These are phyloP conservation scores for Hypotaenidia okinawae DNA, from an alignment of 2,797 vertebrate species.

Conservation along the genomic window DNA sequence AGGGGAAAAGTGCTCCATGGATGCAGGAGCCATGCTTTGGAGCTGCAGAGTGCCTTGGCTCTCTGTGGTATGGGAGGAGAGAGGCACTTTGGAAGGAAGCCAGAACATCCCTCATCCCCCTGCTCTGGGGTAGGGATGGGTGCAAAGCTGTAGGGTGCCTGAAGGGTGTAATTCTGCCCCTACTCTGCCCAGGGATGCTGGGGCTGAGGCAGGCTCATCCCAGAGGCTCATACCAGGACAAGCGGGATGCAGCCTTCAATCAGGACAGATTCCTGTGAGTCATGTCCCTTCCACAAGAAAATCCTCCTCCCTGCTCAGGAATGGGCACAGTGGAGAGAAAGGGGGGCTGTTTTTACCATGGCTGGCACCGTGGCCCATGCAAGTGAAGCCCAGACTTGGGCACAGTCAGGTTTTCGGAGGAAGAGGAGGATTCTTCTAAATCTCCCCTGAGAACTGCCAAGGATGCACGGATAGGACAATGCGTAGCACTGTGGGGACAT, in stretches of 20 bases:
- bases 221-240: background rate
- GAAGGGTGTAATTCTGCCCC: background rate
- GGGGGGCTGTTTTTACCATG: background rate
- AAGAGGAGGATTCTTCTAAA: background rate
- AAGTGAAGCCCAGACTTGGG: background rate
- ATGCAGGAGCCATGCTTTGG: background rate
- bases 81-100: background rate
- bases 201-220: background rate
- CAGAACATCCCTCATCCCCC: background rate
- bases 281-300: background rate
- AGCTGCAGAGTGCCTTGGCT: background rate
- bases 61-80: background rate
- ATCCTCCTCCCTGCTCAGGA: background rate
- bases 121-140: background rate
- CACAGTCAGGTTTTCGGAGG: background rate
- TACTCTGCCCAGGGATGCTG: background rate
- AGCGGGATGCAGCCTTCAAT: background rate
- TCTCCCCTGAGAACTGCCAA: background rate
- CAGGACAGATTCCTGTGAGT: background rate
- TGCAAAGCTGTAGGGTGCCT: background rate
- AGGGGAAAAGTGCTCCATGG: background rate
- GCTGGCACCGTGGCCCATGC: background rate
- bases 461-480: background rate
- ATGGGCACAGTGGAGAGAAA: background rate
- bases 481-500: rapidly evolving